These are phyloP conservation scores for Mimas tiliae DNA, from an alignment of 2,888 invertebrate genomes.

Conservation along the genomic window DNA sequence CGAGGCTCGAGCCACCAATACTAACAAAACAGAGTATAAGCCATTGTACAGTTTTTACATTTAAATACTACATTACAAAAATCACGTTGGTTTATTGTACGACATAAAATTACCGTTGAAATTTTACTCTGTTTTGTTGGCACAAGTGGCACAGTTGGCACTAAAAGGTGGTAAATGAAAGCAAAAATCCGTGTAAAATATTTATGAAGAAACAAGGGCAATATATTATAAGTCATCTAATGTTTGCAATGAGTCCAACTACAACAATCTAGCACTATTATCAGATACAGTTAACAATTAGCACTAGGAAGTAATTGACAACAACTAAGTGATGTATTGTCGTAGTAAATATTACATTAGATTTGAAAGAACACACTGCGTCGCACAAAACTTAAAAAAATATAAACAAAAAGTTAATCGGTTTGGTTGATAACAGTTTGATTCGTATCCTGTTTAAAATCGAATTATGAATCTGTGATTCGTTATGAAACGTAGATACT, in stretches of 20 bases:
- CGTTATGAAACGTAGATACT: no score
- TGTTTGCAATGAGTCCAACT: constrained; percentile 76
- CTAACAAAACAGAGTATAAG: no score
- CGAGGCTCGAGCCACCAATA: no score
- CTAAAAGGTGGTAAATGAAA: constrained; percentile 47
- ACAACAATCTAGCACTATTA: constrained; percentile 73
- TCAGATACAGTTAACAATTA: constrained; percentile 65
- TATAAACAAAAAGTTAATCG: neutral
- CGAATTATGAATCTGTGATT: no score
- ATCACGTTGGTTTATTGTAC: no score
- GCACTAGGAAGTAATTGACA: constrained; percentile 72
- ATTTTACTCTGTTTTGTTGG: neutral
- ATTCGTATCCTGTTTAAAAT: neutral
- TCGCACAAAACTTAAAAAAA: neutral
- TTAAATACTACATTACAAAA: no score
- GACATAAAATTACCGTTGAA: no score
- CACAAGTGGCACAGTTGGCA: neutral
- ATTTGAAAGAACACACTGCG: constrained; percentile 6
- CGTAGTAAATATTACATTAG: constrained; percentile 26
- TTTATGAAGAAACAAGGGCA: constrained; percentile 84
- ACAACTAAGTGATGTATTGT: constrained; percentile 48
- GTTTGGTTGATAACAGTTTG: neutral
- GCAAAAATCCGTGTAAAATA: constrained; percentile 71
- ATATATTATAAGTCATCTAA: constrained; percentile 81
- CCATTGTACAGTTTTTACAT: no score